These are phyloP conservation scores for Lissonota sp. DNA, from an alignment of 2,888 invertebrate genomes.

Conservation along the genomic window DNA sequence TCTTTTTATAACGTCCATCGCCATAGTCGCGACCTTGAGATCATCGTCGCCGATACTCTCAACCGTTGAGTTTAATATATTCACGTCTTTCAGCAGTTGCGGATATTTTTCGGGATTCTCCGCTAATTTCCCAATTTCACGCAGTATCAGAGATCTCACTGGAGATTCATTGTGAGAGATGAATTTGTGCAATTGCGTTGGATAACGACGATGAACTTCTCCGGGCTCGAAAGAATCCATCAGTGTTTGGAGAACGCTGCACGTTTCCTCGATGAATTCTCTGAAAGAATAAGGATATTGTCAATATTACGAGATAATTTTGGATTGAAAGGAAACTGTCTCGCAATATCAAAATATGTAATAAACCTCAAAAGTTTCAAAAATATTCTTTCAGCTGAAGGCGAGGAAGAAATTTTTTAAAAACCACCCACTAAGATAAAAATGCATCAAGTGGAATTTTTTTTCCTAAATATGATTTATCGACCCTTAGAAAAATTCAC, in stretches of 20 bases:
- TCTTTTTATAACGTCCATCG: slow-evolving; percentile 85
- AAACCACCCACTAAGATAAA: too few species aligned
- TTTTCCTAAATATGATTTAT: not conserved
- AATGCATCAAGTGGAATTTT: too few species aligned
- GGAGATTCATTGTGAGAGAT: slow-evolving; percentile 69
- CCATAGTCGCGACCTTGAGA: slow-evolving; percentile 86
- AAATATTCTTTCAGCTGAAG: too few species aligned
- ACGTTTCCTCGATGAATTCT: slow-evolving; percentile 71
- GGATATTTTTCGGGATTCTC: slow-evolving; percentile 73
- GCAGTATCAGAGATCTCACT: slow-evolving; percentile 73
- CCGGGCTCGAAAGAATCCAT: slow-evolving; percentile 72
- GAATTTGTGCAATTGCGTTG: slow-evolving; percentile 71
- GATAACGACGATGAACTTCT: slow-evolving; percentile 73
- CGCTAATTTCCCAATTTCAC: slow-evolving; percentile 71
- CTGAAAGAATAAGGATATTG: slow-evolving; percentile 67
- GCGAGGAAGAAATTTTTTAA: too few species aligned
- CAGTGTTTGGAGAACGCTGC: slow-evolving; percentile 72
- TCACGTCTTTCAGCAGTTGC: slow-evolving; percentile 84
- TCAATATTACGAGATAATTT: slow-evolving; percentile 1
- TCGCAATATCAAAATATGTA: not conserved
- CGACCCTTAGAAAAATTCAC: too few species aligned
- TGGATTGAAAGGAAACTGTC: not conserved
- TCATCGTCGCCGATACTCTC: slow-evolving; percentile 87
- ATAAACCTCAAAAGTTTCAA: too few species aligned
- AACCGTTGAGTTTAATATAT: slow-evolving; percentile 86